A percentile compares a stretch with the other conserved stretches of the same genome.
Evolutionary conservation across 1,140 invertebrate genomes (phyloP).

Genomic region (Temnothorax nylanderi): DNA sequence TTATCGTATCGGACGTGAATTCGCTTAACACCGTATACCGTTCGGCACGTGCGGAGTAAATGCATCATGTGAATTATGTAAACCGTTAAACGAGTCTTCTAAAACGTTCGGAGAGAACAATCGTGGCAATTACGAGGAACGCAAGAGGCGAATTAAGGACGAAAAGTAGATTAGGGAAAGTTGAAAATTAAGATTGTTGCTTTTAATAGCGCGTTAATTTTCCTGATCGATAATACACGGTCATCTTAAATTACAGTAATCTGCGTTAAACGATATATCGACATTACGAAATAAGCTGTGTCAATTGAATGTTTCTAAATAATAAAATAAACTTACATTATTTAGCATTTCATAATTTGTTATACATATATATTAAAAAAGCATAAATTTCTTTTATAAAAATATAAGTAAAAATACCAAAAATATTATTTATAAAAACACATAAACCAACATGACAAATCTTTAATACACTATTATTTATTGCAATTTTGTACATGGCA

Average conservation of each 20-base stretch:
- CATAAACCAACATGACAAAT: neutral
- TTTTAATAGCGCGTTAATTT: neutral
- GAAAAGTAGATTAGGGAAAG: constrained; percentile 28
- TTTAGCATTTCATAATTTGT: neutral
- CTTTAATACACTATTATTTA: neutral
- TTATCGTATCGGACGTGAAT: constrained; percentile 42
- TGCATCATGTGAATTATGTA: constrained; percentile 51
- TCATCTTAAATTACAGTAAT: neutral
- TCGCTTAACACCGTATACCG: constrained; percentile 48
- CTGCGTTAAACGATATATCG: neutral
- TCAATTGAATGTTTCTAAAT: neutral
- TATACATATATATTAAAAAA: neutral
- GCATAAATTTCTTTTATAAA: neutral
- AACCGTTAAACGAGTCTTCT: constrained; percentile 46
- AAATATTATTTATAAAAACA: neutral
- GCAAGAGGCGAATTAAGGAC: neutral
- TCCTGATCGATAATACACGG: neutral
- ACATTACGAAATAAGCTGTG: neutral
- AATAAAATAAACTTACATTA: neutral
- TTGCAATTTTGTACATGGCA: neutral
- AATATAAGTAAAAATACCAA: neutral
- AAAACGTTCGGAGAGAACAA: constrained; percentile 7
- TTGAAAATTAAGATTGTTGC: neutral
- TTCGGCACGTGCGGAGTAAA: constrained; percentile 29
- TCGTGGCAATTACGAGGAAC: constrained; percentile 3